These are phyloP conservation scores for Rostratula benghalensis DNA, from an alignment of 2,113 vertebrate species.

Conservation along the genomic window DNA sequence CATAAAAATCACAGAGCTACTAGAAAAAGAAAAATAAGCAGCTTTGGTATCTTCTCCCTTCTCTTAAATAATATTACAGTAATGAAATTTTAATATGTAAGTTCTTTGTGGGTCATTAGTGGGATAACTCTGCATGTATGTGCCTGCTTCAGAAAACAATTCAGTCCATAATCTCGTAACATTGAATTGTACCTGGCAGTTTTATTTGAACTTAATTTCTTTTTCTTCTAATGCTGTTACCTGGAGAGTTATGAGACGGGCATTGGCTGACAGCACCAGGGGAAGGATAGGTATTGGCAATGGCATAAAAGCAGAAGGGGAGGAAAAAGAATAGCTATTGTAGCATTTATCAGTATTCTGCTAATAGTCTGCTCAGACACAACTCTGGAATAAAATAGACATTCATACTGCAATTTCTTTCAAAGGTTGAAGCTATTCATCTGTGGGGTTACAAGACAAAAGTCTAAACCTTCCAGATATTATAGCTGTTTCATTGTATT, in stretches of 20 bases:
- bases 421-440: constrained; percentile 61
- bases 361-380: constrained; percentile 53
- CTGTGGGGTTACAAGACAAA: constrained; percentile 36
- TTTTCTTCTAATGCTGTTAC: constrained; percentile 59
- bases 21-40: not conserved
- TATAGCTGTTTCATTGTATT: not conserved
- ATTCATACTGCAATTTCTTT: constrained; percentile 50
- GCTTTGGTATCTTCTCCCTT: not conserved
- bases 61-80: constrained; percentile 12
- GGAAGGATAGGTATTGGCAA: constrained; percentile 65
- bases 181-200: constrained; percentile 66
- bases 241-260: constrained; percentile 67
- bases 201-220: constrained; percentile 74
- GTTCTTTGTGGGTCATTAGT: constrained; percentile 33
- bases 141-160: constrained; percentile 21
- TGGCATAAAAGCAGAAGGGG: constrained; percentile 66
- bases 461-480: not conserved
- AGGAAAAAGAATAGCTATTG: constrained; percentile 45
- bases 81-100: constrained; percentile 34
- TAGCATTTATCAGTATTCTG: constrained; percentile 70
- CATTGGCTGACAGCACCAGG: constrained; percentile 52
- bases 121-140: not conserved
- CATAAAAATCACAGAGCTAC: not conserved
- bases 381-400: constrained; percentile 57
- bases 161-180: constrained; percentile 36